Conservation (phyloP, 2,797 vertebrate species). For the Balearica regulorum region DNA sequence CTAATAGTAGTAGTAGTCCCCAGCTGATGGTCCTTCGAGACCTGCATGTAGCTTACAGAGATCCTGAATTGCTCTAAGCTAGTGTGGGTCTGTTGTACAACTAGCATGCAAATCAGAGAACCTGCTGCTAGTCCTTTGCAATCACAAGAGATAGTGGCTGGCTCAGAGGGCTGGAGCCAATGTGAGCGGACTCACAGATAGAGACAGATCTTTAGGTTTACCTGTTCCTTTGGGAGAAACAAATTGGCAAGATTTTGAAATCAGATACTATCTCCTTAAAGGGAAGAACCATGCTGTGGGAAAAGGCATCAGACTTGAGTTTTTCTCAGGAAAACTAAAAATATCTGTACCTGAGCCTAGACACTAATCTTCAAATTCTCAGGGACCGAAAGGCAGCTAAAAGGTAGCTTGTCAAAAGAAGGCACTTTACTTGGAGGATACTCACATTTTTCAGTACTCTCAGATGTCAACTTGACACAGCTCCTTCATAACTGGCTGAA, state of each 20-base stretch:
- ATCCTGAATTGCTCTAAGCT: background rate
- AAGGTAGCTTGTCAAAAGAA: background rate
- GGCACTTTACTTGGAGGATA: background rate
- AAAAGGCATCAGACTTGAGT: background rate
- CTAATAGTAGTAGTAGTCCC: background rate
- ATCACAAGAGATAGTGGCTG: background rate
- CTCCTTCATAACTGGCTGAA: slow-evolving; percentile 4
- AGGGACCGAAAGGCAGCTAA: background rate
- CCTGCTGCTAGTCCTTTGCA: background rate
- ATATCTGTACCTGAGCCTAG: background rate
- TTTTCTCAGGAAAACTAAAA: background rate
- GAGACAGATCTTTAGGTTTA: background rate
- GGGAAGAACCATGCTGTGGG: background rate
- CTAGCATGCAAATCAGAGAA: background rate
- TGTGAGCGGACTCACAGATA: background rate
- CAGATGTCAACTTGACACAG: background rate
- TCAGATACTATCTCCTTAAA: background rate
- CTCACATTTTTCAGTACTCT: background rate
- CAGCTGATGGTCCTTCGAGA: background rate
- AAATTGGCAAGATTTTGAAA: background rate
- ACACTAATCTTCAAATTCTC: background rate
- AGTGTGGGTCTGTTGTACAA: background rate
- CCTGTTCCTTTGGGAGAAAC: background rate
- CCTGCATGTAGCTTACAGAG: background rate
- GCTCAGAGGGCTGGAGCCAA: background rate